Conservation (phyloP, 2,888 invertebrate genomes). For the Nemotelus nigrinus region DNA sequence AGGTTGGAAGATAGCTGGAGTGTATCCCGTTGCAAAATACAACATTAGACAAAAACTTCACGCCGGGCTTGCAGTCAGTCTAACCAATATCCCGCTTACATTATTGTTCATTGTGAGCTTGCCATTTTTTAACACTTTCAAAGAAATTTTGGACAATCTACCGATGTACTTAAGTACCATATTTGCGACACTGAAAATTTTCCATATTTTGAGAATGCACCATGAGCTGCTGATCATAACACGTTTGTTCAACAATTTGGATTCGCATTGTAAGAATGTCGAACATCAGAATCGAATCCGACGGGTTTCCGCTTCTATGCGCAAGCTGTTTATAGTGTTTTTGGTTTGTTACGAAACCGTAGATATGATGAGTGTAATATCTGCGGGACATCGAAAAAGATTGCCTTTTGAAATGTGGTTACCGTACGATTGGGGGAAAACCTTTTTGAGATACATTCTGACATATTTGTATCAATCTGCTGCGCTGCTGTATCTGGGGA, state of each 20-base stretch:
- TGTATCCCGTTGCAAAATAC: constrained; percentile 18
- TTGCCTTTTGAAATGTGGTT: constrained; percentile 52
- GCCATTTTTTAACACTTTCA: constrained; percentile 1
- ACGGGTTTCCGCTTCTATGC: not conserved
- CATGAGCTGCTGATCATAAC: not conserved
- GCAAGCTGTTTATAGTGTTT: not conserved
- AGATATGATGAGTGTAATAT: constrained; percentile 2
- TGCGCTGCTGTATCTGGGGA: constrained; percentile 32
- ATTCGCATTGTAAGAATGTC: not conserved
- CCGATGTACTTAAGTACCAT: constrained; percentile 21
- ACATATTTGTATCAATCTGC: constrained; percentile 50
- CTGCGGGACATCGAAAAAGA: not conserved
- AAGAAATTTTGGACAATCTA: constrained; percentile 27
- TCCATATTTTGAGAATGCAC: constrained; percentile 1
- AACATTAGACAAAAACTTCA: constrained; percentile 11
- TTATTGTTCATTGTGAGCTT: constrained; percentile 2
- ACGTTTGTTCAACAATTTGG: not conserved
- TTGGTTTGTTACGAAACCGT: not conserved
- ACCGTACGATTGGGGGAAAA: constrained; percentile 50
- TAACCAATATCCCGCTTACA: not conserved
- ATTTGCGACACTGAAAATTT: not conserved
- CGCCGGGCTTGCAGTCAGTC: not conserved
- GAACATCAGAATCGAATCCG: too few relatives aligned
- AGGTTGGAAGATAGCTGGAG: constrained; percentile 9
- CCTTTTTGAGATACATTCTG: constrained; percentile 47